phyloP scores from a whole-genome alignment of 2,888 invertebrate species.

The Coenonympha arcania region DNA sequence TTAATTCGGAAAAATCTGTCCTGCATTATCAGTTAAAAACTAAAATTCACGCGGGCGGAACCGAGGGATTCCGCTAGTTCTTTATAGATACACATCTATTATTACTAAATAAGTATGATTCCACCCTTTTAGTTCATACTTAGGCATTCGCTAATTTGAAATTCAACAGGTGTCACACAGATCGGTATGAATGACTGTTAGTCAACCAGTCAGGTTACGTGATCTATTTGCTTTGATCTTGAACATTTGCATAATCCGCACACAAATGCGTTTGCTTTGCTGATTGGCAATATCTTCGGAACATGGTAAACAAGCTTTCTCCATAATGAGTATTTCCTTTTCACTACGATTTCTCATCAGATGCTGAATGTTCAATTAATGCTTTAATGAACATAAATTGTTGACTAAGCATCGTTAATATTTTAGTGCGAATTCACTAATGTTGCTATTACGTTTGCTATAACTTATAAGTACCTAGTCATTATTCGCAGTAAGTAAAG shows the following conservation, averaged over 20 bases:
- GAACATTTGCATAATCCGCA: constrained; percentile 34
- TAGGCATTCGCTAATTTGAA: not conserved
- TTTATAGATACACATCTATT: no score
- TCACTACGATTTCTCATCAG: not conserved
- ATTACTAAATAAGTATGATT: no score
- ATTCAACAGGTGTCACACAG: not conserved
- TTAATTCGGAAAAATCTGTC: no score
- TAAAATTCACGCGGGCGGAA: no score
- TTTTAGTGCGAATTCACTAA: no score
- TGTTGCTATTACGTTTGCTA: no score
- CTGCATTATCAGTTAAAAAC: no score
- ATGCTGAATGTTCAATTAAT: not conserved
- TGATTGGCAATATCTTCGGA: constrained; percentile 25
- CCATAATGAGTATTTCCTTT: constrained; percentile 20
- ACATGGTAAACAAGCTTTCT: constrained; percentile 17
- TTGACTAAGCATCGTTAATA: not conserved
- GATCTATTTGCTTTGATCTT: constrained; percentile 33
- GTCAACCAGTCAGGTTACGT: constrained; percentile 25
- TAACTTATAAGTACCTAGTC: no score
- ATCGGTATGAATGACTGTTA: constrained; percentile 8
- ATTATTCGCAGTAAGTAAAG: no score
- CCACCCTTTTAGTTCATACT: not conserved
- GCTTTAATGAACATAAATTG: not conserved
- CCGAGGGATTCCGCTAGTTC: no score
- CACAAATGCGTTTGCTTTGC: constrained; percentile 18